Base-by-base conservation (phyloP, 2,113 vertebrate genomes). In the Ibidorhyncha struthersii region DNA sequence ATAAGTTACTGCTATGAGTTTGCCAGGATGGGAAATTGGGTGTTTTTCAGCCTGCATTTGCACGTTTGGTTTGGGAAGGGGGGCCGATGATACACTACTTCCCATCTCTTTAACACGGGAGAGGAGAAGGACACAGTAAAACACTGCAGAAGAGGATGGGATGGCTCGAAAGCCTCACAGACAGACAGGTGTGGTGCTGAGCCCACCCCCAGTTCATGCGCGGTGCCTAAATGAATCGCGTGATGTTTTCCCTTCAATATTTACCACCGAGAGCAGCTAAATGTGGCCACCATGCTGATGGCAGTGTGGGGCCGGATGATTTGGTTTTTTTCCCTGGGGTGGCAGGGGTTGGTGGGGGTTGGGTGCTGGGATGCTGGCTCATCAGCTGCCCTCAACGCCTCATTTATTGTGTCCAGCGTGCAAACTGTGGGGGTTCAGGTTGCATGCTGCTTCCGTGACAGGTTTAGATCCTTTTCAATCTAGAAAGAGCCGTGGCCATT, bases 151-250 rank as follows among this genome's bases (percentile, higher is more conserved):
- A 73, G n/a, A 88, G 82, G 62, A n/a, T 9, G 50, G 72, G 19
- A 36, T 40, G 82, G 53, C 55, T 62, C 53, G 79, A 84, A 55
- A 73, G 29, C 16, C 45, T 82, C 0, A 0, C 45, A 55, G 8
- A 1, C 10, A 58, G 80, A n/a, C 45, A 40, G 20, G 36, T 22
- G 50, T 41, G 65, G n/a, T 82, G 82, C 63, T 67, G 89, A 89
- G 45, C 56, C 29, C 47, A 15, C 43, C 18, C 32, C 30, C 29
- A 29, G 19, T 58, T 77, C 1, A 0, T 38, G 43, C 36, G 62
- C 1, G 0, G n/a, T 0, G 0, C 52, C 32, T 13, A 19, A 32
- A 52, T 23, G 45, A 76, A 52, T 69, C 1, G 0, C 0, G 0
- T 36, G 16, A 10, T 53, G 5, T 53, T 77, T 61, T 77, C 19